Evolutionary conservation across 2,113 vertebrate genomes (phyloP).

Genomic region (Chitala chitala): DNA sequence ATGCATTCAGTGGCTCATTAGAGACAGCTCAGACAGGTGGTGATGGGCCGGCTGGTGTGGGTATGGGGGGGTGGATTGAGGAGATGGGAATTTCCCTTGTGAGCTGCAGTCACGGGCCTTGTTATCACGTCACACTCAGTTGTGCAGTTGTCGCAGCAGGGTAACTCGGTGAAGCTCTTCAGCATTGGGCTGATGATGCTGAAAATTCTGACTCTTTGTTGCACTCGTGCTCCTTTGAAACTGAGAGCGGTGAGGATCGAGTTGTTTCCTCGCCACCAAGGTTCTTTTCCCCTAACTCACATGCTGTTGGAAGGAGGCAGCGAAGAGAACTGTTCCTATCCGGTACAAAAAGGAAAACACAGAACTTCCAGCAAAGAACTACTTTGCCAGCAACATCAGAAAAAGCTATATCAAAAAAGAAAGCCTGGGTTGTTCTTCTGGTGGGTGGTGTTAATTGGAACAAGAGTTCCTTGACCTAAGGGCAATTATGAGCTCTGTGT

Average conservation of each 20-base stretch:
- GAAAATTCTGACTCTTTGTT: no score
- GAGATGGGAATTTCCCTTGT: slow-evolving; percentile 19
- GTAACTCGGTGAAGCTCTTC: no score
- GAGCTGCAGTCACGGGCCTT: slow-evolving; percentile 6
- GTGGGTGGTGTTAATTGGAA: neutral
- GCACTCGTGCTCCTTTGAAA: no score
- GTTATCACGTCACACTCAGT: neutral
- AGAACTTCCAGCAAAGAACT: neutral
- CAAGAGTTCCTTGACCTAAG: neutral
- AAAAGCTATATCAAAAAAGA: no score
- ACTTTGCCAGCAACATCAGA: neutral
- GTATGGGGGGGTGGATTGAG: no score
- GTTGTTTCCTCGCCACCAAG: neutral
- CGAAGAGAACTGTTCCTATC: neutral
- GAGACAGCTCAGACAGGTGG: no score
- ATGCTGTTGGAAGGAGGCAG: neutral
- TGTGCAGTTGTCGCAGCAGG: no score
- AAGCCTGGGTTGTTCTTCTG: neutral
- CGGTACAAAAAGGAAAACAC: neutral
- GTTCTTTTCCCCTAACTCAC: neutral
- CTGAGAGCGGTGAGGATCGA: no score
- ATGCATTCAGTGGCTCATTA: slow-evolving; percentile 40
- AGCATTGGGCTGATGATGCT: no score
- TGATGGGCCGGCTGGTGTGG: no score
- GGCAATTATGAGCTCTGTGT: neutral